A percentile compares a stretch with the other conserved stretches of the same genome.
Conservation (phyloP, 2,888 invertebrate species). For the Phengaris alcon region DNA sequence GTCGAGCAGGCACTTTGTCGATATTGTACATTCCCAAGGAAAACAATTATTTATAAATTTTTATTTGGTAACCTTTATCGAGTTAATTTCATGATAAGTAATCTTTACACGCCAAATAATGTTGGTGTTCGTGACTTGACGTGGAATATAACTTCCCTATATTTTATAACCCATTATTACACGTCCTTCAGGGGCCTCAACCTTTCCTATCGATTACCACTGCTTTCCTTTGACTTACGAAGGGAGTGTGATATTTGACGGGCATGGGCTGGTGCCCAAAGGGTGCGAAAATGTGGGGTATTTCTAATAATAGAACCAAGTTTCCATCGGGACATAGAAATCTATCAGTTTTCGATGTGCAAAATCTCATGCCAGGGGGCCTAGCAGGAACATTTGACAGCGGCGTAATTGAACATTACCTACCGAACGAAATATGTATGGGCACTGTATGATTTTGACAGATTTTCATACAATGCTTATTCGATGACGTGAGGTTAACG, state of each 20-base stretch:
- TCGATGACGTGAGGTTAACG: too few relatives aligned
- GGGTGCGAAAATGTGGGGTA: neutral
- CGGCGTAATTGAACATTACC: too few relatives aligned
- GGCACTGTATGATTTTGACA: too few relatives aligned
- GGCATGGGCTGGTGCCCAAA: neutral
- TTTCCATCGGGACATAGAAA: neutral
- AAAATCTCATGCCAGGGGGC: neutral
- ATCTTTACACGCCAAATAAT: neutral
- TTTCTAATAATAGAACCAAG: neutral
- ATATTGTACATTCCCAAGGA: neutral
- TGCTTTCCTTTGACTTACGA: neutral
- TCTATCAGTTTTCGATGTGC: neutral
- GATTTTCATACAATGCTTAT: too few relatives aligned
- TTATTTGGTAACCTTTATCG: neutral
- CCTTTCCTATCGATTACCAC: conserved; percentile 2
- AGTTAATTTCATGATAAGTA: conserved; percentile 5
- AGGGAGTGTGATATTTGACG: conserved; percentile 7
- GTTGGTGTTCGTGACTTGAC: neutral
- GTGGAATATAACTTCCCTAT: neutral
- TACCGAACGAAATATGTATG: too few relatives aligned
- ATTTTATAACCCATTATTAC: neutral
- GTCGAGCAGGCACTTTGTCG: too few relatives aligned
- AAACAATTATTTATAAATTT: neutral
- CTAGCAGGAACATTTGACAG: too few relatives aligned
- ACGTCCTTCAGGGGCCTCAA: neutral